Evolutionary conservation across 2,797 vertebrate genomes (phyloP).

Genomic region (Sebastes steindachneri): DNA sequence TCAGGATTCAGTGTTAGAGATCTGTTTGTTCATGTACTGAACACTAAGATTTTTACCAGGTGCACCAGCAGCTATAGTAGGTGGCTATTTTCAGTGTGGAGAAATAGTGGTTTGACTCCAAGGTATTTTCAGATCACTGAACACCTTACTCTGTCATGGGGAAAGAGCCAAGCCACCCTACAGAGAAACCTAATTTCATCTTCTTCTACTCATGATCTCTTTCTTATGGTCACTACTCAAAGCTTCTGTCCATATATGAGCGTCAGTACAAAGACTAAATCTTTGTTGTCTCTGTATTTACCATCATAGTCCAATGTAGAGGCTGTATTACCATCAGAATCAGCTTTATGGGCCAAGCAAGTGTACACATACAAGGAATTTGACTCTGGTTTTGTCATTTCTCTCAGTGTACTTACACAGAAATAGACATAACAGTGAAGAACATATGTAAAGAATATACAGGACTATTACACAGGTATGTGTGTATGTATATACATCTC

Average conservation of each 20-base stretch:
- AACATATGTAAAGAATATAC: too few species aligned
- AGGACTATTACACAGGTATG: not conserved
- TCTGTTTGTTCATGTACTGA: not conserved
- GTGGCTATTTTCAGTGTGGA: not conserved
- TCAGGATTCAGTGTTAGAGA: not conserved
- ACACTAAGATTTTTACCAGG: not conserved
- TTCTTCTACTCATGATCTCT: not conserved
- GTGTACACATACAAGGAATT: not conserved
- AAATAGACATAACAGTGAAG: not conserved
- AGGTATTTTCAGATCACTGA: slow-evolving; percentile 28
- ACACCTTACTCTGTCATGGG: not conserved
- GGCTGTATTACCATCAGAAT: not conserved
- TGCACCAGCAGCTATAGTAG: not conserved
- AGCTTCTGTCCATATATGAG: slow-evolving; percentile 2
- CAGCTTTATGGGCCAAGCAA: not conserved
- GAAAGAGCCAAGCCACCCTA: not conserved
- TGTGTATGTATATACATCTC: not conserved
- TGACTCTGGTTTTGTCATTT: not conserved
- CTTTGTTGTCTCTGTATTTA: slow-evolving; percentile 1
- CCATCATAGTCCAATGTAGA: not conserved
- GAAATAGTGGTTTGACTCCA: not conserved
- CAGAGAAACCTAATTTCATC: slow-evolving; percentile 22
- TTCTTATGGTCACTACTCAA: slow-evolving; percentile 8
- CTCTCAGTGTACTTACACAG: not conserved
- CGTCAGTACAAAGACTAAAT: not conserved